Evolutionary conservation across 2,113 vertebrate genomes (phyloP), one percentile per base, ranked within the genome.

Genomic region (Pterocles gutturalis): DNA sequence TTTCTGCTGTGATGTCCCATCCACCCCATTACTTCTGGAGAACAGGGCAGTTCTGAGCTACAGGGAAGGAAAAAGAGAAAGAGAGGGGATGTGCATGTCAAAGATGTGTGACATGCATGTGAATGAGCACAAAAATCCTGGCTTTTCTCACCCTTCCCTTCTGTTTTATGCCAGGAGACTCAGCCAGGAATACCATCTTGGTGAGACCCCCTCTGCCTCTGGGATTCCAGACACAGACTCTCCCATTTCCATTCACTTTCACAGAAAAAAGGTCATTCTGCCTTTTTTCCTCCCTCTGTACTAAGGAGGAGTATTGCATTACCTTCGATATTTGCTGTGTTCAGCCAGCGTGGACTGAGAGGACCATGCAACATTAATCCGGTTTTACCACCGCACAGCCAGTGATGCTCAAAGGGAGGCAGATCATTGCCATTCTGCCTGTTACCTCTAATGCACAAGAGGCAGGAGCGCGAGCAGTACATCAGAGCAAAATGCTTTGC

Each of bases 261-360:
- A 90, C 48, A 86, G 78, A 51, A 62, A 84, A 96, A 97, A 98
- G 91, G 84, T 97, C 86, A 85, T 88, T 85, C 82, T 61, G 36
- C 55, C 15, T 66, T 84, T 76, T 92, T 20, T 38, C 38, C n/a
- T 48, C 46, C 26, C 69, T 64, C 71, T 48, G 0, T 48, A 13
- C 72, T 38, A 36, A 95, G 75, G 79, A 91, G 79, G 82, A 97
- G 95, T 51, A 72, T 89, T 72, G 66, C 70, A 94, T 97, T 95
- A 96, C 86, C 89, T 93, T 91, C 58, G 57, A 87, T 97, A 92
- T 93, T 97, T 95, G 96, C 97, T 92, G 92, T 31, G 94, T 61
- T 97, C 92, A 95, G 69, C 45, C 77, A 36, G 88, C 13, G 29
- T 19, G 36, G 89, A 89, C 89, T 38, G 78, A 93, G 84, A 76